Evolutionary conservation across 1,140 invertebrate genomes (phyloP), one percentile per base, ranked within the genome.

Genomic region (Bacillus rossius): DNA sequence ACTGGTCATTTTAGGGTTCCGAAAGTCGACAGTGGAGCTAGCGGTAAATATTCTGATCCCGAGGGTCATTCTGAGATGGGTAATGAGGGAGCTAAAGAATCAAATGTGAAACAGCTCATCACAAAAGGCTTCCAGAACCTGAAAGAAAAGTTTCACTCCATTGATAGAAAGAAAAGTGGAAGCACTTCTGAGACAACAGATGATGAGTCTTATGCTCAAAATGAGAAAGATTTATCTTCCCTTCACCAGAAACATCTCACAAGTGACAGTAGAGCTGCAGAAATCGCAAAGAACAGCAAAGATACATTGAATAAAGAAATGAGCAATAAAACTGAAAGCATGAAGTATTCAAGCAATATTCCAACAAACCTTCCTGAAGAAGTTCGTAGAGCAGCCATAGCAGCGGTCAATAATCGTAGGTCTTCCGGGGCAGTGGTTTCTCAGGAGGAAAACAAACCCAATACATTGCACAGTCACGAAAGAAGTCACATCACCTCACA

Each of bases 311-410:
- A 34, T 10, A 34, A 34, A 34, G 29, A 34, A 34, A 34, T 34
- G 29, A 34, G 29, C 29, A 34, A 10, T 10, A 34, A 34, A 34
- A 34, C 29, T 7, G 29, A 34, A 34, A 34, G 29, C 29, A 34
- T 34, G 10, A 45, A 45, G 17, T 20, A 45, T 13, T 19, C 17
- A 45, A 25, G 23, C 43, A 45, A 45, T 8, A 25, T 20, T 20
- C 59, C 50, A n/a, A 55, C 70, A 3, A 74, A 78, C 34, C 71
- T 88, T 58, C 86, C 86, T 4, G 79, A 81, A 41, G 84, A 87
- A 61, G 86, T 88, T 67, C 75, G 85, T 54, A 84, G 85, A 41
- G 86, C 85, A 1, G 86, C 84, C 3, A 78, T 81, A 68, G 83
- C 81, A 14, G 86, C 86, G 0, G 77, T 79, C 57, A 80, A 77